phyloP scores from a whole-genome alignment of 2,797 vertebrate species.

The Hippoglossus hippoglossus region DNA sequence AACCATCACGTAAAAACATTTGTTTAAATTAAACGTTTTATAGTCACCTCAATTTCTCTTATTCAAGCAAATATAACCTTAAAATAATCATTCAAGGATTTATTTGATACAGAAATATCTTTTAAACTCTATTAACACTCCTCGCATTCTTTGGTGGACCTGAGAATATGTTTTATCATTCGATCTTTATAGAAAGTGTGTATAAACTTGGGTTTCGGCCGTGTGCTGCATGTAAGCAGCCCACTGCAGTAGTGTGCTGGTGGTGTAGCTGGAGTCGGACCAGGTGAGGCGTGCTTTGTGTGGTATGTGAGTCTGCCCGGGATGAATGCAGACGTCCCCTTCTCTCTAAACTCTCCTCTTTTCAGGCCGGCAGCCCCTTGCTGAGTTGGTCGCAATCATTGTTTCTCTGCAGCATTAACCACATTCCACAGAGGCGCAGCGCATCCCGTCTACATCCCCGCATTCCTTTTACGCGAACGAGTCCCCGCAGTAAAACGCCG shows the following conservation, averaged over 20 bases:
- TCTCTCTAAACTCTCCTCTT: constrained; percentile 76
- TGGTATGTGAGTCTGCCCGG: constrained; percentile 61
- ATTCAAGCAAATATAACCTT: neutral
- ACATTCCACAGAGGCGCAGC: constrained; percentile 94
- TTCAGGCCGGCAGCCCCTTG: constrained; percentile 83
- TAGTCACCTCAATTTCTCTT: too few species aligned
- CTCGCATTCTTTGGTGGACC: neutral
- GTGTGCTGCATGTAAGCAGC: constrained; percentile 15
- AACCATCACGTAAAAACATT: too few species aligned
- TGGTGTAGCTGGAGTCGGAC: constrained; percentile 57
- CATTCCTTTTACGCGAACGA: constrained; percentile 91
- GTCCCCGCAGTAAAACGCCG: constrained; percentile 67
- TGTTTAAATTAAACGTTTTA: too few species aligned
- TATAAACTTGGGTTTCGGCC: constrained; percentile 18
- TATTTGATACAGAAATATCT: too few species aligned
- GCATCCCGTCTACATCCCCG: constrained; percentile 90
- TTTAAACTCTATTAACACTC: too few species aligned
- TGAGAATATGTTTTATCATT: neutral
- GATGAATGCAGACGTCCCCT: constrained; percentile 78
- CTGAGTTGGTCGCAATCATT: constrained; percentile 90
- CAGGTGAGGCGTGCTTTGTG: constrained; percentile 79
- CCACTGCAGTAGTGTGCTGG: constrained; percentile 35
- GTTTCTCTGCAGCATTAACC: constrained; percentile 92
- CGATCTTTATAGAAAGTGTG: neutral
- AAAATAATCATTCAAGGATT: neutral